phyloP scores from a whole-genome alignment of 2,888 invertebrate genomes.

The Elysia crispata region DNA sequence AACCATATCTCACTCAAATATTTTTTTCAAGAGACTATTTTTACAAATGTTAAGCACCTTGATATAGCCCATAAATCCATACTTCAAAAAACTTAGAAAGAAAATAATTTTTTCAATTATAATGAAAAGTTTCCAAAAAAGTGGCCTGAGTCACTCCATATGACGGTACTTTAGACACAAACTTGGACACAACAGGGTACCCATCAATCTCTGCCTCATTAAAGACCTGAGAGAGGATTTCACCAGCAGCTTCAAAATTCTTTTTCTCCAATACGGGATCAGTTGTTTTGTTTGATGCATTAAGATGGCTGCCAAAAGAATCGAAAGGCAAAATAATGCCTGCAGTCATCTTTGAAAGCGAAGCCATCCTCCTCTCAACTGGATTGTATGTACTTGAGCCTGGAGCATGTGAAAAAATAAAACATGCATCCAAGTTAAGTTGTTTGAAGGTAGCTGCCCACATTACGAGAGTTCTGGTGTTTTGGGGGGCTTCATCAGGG shows the following conservation, averaged over 20 bases:
- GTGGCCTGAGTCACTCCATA: no score
- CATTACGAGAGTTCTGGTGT: slow-evolving; percentile 1
- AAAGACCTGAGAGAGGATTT: slow-evolving; percentile 3
- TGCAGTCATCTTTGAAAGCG: slow-evolving; percentile 11
- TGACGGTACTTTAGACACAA: slow-evolving; percentile 3
- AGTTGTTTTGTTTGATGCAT: slow-evolving; percentile 23
- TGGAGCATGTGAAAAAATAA: slow-evolving; percentile 24
- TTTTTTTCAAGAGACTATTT: no score
- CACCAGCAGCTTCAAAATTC: slow-evolving; percentile 9
- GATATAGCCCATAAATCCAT: no score
- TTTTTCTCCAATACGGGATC: slow-evolving; percentile 15
- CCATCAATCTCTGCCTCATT: slow-evolving; percentile 1
- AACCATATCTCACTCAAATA: no score
- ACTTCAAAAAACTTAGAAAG: no score
- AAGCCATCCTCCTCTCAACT: slow-evolving; percentile 33
- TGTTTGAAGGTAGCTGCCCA: slow-evolving; percentile 21
- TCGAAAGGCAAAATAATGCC: slow-evolving; percentile 24
- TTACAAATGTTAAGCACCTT: no score
- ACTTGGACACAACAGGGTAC: slow-evolving; percentile 9
- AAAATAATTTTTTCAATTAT: no score
- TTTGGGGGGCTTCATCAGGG: slow-evolving; percentile 35
- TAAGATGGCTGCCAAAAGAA: slow-evolving; percentile 25
- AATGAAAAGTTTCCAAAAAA: no score
- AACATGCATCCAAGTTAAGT: slow-evolving; percentile 32
- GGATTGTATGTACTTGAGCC: slow-evolving; percentile 26